Percentiles rank a stretch among this genome's conserved stretches.
phyloP scores from a whole-genome alignment of 2,888 invertebrate species.

The Andrena camellia region DNA sequence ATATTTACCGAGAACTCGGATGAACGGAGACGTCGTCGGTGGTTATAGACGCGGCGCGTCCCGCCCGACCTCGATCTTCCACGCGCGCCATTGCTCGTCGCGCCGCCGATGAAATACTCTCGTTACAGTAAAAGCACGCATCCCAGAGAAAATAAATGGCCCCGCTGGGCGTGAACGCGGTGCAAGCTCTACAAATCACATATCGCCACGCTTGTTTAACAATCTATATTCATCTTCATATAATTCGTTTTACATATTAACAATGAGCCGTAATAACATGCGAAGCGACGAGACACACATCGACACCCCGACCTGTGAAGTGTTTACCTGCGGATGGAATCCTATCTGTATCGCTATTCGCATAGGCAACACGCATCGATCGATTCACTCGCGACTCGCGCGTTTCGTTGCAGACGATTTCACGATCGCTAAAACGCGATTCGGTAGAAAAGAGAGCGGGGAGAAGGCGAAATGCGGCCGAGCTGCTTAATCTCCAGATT shows the following conservation, averaged over 20 bases:
- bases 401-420: constrained; percentile 53
- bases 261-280: constrained; percentile 62
- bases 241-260: constrained; percentile 64
- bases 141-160: background rate
- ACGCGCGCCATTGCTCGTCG: constrained; percentile 42
- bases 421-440: constrained; percentile 24
- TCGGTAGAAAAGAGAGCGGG: background rate
- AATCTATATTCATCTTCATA: constrained; percentile 61
- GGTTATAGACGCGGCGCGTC: constrained; percentile 7
- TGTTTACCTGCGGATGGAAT: constrained; percentile 69
- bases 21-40: constrained; percentile 46
- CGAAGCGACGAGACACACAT: constrained; percentile 50
- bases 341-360: constrained; percentile 36
- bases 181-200: background rate
- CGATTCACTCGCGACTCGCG: constrained; percentile 56
- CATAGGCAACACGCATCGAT: constrained; percentile 30
- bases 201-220: constrained; percentile 42
- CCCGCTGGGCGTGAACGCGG: background rate
- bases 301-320: constrained; percentile 39
- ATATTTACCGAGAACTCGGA: constrained; percentile 66
- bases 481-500: background rate
- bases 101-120: constrained; percentile 28
- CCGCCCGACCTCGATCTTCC: constrained; percentile 48
- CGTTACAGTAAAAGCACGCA: background rate
- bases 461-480: background rate